These are phyloP conservation scores for Spodoptera littoralis DNA, from an alignment of 2,888 invertebrate genomes.

Conservation along the genomic window DNA sequence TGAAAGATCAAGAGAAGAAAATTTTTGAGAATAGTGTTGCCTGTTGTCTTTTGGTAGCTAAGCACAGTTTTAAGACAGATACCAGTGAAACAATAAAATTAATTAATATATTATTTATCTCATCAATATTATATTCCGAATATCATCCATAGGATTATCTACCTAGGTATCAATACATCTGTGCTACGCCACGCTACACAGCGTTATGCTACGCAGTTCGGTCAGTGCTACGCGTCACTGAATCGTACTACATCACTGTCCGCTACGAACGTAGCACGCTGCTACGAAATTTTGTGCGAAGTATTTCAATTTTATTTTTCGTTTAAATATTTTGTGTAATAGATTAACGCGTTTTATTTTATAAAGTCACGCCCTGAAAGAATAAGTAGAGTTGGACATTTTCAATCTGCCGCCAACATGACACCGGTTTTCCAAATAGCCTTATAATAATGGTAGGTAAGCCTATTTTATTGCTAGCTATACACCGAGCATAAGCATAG, in stretches of 20 bases:
- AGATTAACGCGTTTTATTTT: conserved; percentile 11
- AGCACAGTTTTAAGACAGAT: no score
- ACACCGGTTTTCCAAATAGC: not conserved
- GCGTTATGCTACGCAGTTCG: conserved; percentile 35
- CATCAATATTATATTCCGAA: no score
- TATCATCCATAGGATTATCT: not conserved
- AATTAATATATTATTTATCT: no score
- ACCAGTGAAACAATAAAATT: no score
- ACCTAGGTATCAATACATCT: conserved; percentile 27
- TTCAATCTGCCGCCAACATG: not conserved
- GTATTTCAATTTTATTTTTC: conserved; percentile 39
- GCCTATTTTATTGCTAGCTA: no score
- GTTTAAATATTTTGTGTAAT: not conserved
- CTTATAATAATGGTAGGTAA: no score
- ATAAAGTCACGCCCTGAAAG: no score
- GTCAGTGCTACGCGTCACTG: conserved; percentile 45
- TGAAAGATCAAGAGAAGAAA: no score
- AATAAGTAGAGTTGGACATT: not conserved
- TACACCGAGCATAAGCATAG: no score
- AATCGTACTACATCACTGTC: conserved; percentile 52
- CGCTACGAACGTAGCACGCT: conserved; percentile 42
- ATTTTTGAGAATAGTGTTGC: no score
- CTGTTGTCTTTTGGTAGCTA: no score
- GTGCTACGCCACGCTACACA: conserved; percentile 40
- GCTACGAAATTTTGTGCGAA: conserved; percentile 31